phyloP scores from a whole-genome alignment of 1,140 invertebrate genomes.

The Nylanderia fulva region DNA sequence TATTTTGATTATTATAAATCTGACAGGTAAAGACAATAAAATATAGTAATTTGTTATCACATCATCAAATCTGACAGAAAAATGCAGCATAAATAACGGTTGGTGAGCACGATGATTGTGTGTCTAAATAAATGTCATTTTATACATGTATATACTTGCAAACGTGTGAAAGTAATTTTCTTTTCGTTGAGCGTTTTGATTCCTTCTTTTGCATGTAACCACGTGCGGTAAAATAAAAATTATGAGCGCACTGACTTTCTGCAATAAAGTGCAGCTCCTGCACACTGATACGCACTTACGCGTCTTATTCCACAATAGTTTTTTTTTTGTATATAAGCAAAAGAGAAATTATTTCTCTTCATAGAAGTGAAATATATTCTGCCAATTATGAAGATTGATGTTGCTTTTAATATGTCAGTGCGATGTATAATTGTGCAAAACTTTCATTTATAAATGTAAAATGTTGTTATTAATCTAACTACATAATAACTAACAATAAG shows the following conservation, averaged over 20 bases:
- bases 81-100: background rate
- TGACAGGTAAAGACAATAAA: background rate
- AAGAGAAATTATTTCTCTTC: background rate
- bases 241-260: conserved; percentile 8
- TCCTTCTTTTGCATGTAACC: conserved; percentile 25
- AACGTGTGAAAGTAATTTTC: conserved; percentile 53
- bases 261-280: background rate
- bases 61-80: background rate
- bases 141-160: background rate
- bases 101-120: conserved; percentile 37
- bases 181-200: conserved; percentile 33
- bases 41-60: background rate
- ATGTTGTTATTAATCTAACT: background rate
- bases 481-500: no score
- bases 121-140: conserved; percentile 23
- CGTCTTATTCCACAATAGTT: background rate
- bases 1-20: background rate
- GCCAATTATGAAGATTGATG: background rate
- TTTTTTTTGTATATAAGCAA: background rate
- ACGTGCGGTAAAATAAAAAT: conserved; percentile 17
- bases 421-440: background rate
- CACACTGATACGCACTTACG: background rate
- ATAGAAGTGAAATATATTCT: background rate
- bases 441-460: background rate
- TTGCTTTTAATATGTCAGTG: background rate